Conservation (phyloP, 2,113 vertebrate species). For the Sebastes schlegelii region DNA sequence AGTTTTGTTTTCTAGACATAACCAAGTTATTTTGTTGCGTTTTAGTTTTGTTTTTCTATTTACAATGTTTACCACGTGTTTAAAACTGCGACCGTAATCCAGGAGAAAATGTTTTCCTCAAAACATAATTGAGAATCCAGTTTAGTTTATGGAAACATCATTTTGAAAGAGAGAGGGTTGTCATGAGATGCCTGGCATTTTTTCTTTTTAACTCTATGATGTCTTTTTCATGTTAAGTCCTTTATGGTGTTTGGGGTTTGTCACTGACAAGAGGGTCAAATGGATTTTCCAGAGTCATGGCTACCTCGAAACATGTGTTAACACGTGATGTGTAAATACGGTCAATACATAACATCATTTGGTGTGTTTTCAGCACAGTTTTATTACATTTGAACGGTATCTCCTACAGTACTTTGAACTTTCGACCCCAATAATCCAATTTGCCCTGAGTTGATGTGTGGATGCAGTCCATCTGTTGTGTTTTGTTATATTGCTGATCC, state of each 20-base stretch:
- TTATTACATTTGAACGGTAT: not conserved
- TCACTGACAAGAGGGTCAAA: not conserved
- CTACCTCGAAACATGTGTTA: not conserved
- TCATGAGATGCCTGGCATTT: no score
- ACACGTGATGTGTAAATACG: not conserved
- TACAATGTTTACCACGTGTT: no score
- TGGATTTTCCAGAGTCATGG: slow-evolving; percentile 2
- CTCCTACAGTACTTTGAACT: slow-evolving; percentile 9
- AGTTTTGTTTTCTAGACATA: no score
- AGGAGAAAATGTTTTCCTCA: no score
- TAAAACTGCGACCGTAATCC: no score
- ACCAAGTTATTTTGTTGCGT: no score
- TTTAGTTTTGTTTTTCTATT: no score
- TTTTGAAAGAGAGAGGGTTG: no score
- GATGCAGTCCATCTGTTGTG: not conserved
- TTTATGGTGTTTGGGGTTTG: not conserved
- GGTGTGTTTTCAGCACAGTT: not conserved
- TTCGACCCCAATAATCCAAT: slow-evolving; percentile 18
- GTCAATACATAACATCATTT: not conserved
- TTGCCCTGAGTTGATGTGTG: not conserved
- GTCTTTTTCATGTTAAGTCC: not conserved
- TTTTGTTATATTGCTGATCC: slow-evolving; percentile 7
- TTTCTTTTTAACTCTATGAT: not conserved
- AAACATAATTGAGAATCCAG: no score
- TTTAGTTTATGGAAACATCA: no score